Conservation (phyloP, 2,113 vertebrate species). For the Peromyscus maniculatus region DNA sequence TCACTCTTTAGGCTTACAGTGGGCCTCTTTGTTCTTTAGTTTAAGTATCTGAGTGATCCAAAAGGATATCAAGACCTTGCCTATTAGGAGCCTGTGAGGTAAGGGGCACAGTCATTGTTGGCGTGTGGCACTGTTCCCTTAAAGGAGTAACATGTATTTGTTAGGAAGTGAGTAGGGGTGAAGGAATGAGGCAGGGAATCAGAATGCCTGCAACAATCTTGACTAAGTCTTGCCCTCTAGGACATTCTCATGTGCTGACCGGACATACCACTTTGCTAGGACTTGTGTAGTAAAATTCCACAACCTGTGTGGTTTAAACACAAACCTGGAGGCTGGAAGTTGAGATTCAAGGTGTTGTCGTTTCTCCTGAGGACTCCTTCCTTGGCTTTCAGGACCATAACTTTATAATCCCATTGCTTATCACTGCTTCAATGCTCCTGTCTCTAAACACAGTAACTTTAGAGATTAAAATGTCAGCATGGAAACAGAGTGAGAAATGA, state of each 20-base stretch:
- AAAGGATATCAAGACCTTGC: background rate
- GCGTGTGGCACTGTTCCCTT: background rate
- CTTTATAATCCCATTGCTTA: background rate
- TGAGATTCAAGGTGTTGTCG: background rate
- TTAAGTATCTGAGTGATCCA: background rate
- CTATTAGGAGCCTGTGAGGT: background rate
- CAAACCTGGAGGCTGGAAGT: background rate
- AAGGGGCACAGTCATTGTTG: background rate
- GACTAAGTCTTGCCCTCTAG: background rate
- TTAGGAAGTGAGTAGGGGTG: background rate
- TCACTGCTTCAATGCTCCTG: background rate
- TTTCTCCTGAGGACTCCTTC: background rate
- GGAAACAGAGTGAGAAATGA: background rate
- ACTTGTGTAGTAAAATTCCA: background rate
- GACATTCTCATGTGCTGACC: background rate
- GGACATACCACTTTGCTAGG: background rate
- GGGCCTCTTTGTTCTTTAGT: background rate
- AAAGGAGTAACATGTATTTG: background rate
- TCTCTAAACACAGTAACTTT: background rate
- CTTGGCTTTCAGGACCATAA: background rate
- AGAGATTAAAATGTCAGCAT: background rate
- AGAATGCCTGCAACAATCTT: background rate
- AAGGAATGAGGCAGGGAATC: background rate
- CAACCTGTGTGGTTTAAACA: background rate
- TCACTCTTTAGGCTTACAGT: background rate